A percentile compares a stretch with the other conserved stretches of the same genome.
Evolutionary conservation across 2,113 vertebrate species (phyloP).

Genomic region (Amblyornis subalaris): DNA sequence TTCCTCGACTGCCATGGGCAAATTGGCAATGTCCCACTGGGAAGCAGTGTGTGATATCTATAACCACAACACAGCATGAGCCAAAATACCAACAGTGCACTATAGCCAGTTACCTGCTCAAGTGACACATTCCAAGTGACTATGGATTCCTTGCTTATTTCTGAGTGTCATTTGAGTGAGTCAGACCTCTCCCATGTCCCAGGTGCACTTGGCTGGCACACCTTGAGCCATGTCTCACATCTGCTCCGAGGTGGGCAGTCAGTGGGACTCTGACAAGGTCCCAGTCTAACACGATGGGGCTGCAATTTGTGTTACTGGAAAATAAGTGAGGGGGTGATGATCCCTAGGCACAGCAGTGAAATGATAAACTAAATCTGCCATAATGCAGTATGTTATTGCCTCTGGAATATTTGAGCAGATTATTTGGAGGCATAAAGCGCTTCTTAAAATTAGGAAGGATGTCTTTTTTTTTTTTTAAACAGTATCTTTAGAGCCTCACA

Average conservation of each 20-base stretch:
- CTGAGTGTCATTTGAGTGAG: not conserved
- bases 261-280: not conserved
- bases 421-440: not conserved
- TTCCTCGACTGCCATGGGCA: not conserved
- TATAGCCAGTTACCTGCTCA: not conserved
- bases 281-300: not conserved
- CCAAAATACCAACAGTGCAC: not conserved
- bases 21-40: not conserved
- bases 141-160: not conserved
- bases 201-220: rapidly evolving
- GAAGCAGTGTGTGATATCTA: rapidly evolving
- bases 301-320: not conserved
- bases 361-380: not conserved
- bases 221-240: not conserved
- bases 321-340: not conserved
- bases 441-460: not conserved
- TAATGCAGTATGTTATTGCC: not conserved
- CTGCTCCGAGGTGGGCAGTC: not conserved
- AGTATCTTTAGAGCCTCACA: not conserved
- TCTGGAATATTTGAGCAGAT: not conserved
- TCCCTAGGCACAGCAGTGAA: not conserved
- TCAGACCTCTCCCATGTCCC: not conserved
- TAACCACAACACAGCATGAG: not conserved
- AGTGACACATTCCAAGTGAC: not conserved
- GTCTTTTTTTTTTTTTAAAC: not conserved